Evolutionary conservation across 2,888 invertebrate genomes (phyloP).

Genomic region (Pandemis corylana): DNA sequence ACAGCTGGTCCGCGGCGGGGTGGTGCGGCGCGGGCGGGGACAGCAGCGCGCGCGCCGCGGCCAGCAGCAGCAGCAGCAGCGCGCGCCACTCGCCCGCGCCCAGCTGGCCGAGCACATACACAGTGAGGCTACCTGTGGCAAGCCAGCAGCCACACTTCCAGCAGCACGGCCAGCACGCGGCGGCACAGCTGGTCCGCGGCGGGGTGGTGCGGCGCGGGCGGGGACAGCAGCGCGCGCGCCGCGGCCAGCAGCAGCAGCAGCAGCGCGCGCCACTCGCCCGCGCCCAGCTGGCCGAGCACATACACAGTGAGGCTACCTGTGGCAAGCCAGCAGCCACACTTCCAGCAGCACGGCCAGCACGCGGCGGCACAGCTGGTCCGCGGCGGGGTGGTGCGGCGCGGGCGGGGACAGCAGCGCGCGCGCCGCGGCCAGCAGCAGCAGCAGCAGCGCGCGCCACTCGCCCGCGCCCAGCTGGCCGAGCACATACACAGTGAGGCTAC

Average conservation of each 20-base stretch:
- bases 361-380: conserved; percentile 96
- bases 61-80: conserved; percentile 92
- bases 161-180: conserved; percentile 95
- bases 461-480: conserved; percentile 92
- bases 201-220: conserved; percentile 96
- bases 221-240: conserved; percentile 95
- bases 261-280: conserved; percentile 96
- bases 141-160: conserved; percentile 90
- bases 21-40: conserved; percentile 97
- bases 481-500: too few relatives aligned
- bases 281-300: too few relatives aligned
- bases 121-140: conserved; percentile 81
- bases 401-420: conserved; percentile 96
- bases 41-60: conserved; percentile 94
- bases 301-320: conserved; percentile 75
- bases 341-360: conserved; percentile 97
- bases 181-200: conserved; percentile 98
- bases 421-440: conserved; percentile 93
- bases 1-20: conserved; percentile 97
- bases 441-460: conserved; percentile 95
- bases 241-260: conserved; percentile 92
- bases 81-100: conserved; percentile 97
- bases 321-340: conserved; percentile 87
- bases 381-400: conserved; percentile 96
- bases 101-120: too few relatives aligned